Evolutionary conservation across 2,888 invertebrate genomes (phyloP).

Genomic region (Limnephilus rhombicus): DNA sequence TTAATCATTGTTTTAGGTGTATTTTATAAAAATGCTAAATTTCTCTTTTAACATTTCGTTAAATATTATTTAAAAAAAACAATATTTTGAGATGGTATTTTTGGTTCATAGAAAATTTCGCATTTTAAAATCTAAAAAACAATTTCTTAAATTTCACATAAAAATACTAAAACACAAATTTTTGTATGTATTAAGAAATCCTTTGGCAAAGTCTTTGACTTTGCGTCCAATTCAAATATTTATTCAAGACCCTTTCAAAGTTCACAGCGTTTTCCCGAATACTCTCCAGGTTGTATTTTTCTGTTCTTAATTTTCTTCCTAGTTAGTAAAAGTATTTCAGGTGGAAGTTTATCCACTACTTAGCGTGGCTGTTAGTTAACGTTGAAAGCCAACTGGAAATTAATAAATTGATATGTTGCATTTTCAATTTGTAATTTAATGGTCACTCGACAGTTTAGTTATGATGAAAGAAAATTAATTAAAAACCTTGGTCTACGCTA

Average conservation of each 20-base stretch:
- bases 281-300: slow-evolving; percentile 15
- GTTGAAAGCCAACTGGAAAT: neutral
- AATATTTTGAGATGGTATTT: too few relatives aligned
- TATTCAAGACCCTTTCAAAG: neutral
- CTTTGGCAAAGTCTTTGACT: slow-evolving; percentile 28
- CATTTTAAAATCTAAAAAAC: neutral
- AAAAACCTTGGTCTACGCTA: neutral
- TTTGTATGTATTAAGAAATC: neutral
- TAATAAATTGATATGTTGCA: neutral
- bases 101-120: too few relatives aligned
- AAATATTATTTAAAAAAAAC: too few relatives aligned
- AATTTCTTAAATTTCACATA: neutral
- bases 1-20: too few relatives aligned
- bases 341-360: neutral
- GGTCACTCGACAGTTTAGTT: neutral
- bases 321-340: neutral
- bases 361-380: neutral
- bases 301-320: neutral
- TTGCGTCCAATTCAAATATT: slow-evolving; percentile 22
- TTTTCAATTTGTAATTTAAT: neutral
- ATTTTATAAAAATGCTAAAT: too few relatives aligned
- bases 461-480: neutral
- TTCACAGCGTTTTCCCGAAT: neutral
- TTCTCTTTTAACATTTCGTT: too few relatives aligned
- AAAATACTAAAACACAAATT: neutral